phyloP scores from a whole-genome alignment of 2,113 vertebrate genomes.

The Taurulus bubalis region DNA sequence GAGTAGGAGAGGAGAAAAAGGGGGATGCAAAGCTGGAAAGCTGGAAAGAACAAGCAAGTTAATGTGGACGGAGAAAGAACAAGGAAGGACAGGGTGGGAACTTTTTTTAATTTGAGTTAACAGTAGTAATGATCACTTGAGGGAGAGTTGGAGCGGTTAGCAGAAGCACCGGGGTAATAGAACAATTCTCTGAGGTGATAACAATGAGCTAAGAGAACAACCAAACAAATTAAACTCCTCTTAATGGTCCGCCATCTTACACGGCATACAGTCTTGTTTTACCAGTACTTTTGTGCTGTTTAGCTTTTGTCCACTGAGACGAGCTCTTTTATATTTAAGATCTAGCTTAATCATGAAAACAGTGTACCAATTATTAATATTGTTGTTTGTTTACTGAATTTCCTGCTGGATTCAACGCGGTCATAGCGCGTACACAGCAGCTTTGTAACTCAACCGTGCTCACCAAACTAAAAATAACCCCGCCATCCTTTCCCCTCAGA shows the following conservation, averaged over 20 bases:
- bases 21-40: neutral
- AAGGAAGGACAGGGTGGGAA: neutral
- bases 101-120: conserved; percentile 59
- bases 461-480: conserved; percentile 75
- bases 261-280: conserved; percentile 14
- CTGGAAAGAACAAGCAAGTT: neutral
- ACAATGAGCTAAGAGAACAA: conserved; percentile 43
- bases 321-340: conserved; percentile 11
- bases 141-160: conserved; percentile 26
- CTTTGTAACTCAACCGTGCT: conserved; percentile 29
- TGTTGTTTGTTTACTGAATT: neutral
- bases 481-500: conserved; percentile 58
- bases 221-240: conserved; percentile 44
- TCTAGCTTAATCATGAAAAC: conserved; percentile 15
- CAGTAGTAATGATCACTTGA: conserved; percentile 42
- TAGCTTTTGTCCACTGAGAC: conserved; percentile 3
- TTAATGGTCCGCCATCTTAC: conserved; percentile 16
- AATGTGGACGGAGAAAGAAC: neutral
- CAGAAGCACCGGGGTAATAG: conserved; percentile 19
- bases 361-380: neutral
- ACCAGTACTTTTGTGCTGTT: neutral
- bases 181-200: conserved; percentile 48
- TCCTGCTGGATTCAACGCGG: conserved; percentile 25
- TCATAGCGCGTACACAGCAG: conserved; percentile 2
- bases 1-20: conserved; percentile 15